Base-by-base conservation (phyloP, 2,888 invertebrate species). In the Apodemia duryi region DNA sequence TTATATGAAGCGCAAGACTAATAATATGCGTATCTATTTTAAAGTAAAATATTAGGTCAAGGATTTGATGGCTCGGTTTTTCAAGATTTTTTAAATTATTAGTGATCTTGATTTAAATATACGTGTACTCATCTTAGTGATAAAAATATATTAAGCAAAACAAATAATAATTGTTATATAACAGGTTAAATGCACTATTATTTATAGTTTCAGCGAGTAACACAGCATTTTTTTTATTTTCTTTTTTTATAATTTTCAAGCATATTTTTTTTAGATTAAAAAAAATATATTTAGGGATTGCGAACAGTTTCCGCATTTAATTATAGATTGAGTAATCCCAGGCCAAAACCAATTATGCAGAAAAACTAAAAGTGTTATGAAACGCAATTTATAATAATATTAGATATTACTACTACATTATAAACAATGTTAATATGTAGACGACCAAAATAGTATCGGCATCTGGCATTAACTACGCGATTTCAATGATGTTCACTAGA, bases 31-130 rank as follows among this genome's bases (percentile, higher is more conserved):
- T 64, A 60, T 88, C 88, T 90, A 90, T 91, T 90, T 90, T 86
- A 79, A 83, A 78, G 76, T 80, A 77, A 80, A 84, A 85, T 86
- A 88, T 85, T 83, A 80, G 90, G 91, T 88, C 91, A 91, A 88
- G 90, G 90, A 84, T 85, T 80, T 73, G 74, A 81, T 63, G 49
- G 35, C 51, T 52, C 21, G 41, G 57, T 35, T 6, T 32, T 32
- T 13, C 1, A 10, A 29, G 29, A 29, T n/a, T n/a, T 29, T 54
- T 60, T 32, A 35, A 32, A 29, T 32, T 29, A 49, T 10, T n/a
- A 6, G 6, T 51, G 21, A 51, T 51, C 13, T 51, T 51, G 49
- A 13, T n/a, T 51, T 21, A 4, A 11, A 46, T 11, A n/a, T 51
- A 51, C 6, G 13, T 13, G 6, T 51, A 2, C 1, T 6, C 49